These are phyloP conservation scores for Regulus satrapa DNA, from an alignment of 2,113 vertebrate genomes.

Conservation along the genomic window DNA sequence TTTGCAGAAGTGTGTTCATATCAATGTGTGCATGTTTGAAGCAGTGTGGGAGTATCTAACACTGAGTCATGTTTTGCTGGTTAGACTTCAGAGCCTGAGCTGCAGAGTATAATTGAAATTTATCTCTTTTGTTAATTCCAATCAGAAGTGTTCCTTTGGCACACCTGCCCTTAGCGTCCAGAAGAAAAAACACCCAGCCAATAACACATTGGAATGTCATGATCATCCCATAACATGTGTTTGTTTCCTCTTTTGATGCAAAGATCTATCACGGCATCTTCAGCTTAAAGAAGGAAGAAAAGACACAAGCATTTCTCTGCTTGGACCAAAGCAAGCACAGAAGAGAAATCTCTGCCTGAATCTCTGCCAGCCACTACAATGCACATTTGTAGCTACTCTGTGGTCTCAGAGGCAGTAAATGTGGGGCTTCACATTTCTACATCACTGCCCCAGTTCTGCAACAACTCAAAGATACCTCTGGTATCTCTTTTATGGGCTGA, in stretches of 20 bases:
- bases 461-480: background rate
- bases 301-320: background rate
- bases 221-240: background rate
- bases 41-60: background rate
- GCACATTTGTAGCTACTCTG: background rate
- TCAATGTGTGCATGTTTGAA: background rate
- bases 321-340: background rate
- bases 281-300: background rate
- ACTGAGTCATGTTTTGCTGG: background rate
- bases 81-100: background rate
- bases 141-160: background rate
- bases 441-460: background rate
- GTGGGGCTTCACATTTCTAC: background rate
- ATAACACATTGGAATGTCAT: background rate
- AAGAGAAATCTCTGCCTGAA: background rate
- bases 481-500: background rate
- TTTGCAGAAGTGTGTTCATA: conserved; percentile 2
- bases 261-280: background rate
- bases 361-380: background rate
- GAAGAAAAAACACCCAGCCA: background rate
- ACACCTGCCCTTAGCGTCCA: background rate
- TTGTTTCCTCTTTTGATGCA: background rate
- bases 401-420: background rate
- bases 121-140: background rate
- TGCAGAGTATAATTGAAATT: background rate